Evolutionary conservation across 2,888 invertebrate genomes (phyloP).

Genomic region (Matsumyia berberina): DNA sequence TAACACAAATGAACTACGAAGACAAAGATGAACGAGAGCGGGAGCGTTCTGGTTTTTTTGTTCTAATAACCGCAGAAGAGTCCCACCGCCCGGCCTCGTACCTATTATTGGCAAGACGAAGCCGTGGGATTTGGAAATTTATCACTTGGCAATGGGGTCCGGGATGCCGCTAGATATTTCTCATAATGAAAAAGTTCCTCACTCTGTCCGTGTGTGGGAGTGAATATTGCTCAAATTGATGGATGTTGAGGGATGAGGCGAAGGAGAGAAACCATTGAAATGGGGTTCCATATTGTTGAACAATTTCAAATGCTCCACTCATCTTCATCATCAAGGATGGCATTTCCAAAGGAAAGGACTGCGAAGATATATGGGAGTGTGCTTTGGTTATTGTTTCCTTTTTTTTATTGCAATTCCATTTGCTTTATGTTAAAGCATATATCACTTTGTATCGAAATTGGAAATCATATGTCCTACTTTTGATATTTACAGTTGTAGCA

Average conservation of each 20-base stretch:
- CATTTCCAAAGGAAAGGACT: constrained; percentile 1
- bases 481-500: background rate
- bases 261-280: constrained; percentile 26
- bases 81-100: background rate
- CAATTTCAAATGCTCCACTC: constrained; percentile 60
- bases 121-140: constrained; percentile 60
- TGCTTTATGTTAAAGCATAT: background rate
- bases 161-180: constrained; percentile 33
- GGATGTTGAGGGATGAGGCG: constrained; percentile 22
- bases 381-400: constrained; percentile 15
- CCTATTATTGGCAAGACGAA: constrained; percentile 39
- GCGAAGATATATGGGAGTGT: background rate
- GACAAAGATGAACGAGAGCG: constrained; percentile 58
- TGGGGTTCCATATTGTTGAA: constrained; percentile 54
- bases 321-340: constrained; percentile 52
- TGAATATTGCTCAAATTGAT: constrained; percentile 54
- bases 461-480: background rate
- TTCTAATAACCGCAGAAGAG: constrained; percentile 25
- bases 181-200: constrained; percentile 54
- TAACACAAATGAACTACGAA: constrained; percentile 49
- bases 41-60: constrained; percentile 10
- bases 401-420: background rate
- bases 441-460: background rate
- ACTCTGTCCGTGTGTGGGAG: background rate
- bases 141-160: constrained; percentile 53